Evolutionary conservation across 2,888 invertebrate species (phyloP), one percentile per base, ranked within the genome.

Genomic region (Blera fallax): DNA sequence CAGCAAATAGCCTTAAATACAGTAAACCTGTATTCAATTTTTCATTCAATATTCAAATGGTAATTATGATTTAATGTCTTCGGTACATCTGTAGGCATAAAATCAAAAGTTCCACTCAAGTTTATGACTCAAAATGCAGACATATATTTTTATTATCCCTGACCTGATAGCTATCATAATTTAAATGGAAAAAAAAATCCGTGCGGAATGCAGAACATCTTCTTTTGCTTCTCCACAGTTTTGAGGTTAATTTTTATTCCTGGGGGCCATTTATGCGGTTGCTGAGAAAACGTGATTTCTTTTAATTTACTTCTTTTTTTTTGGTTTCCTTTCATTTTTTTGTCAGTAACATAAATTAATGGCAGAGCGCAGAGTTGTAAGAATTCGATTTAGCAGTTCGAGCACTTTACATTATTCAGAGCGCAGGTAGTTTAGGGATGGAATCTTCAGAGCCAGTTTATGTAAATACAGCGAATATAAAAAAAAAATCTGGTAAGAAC

Each of bases 1-100:
- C n/a, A n/a, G n/a, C n/a, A n/a, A n/a, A n/a, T n/a, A n/a, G n/a
- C n/a, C n/a, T n/a, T n/a, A n/a, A n/a, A n/a, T n/a, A n/a, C n/a
- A n/a, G n/a, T n/a, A n/a, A n/a, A n/a, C n/a, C n/a, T n/a, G n/a
- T n/a, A n/a, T n/a, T n/a, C n/a, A n/a, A n/a, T n/a, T n/a, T n/a
- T n/a, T n/a, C n/a, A n/a, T n/a, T n/a, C n/a, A n/a, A n/a, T n/a
- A n/a, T n/a, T n/a, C n/a, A n/a, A 16, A 58, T 48, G 21, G 24
- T 58, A 37, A 70, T 70, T 58, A 58, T 58, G 48, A 58, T 70
- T 58, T 70, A 56, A 70, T 58, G n/a, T 56, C 34, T 45, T 70
- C 2, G 11, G 34, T 34, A 11, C 48, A 48, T 58, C 14, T 56
- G 34, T 32, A 24, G 24, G 18, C 21, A 58, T 58, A 45, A 45